Evolutionary conservation across 2,888 invertebrate species (phyloP).

Genomic region (Polyommatus iphigenia): DNA sequence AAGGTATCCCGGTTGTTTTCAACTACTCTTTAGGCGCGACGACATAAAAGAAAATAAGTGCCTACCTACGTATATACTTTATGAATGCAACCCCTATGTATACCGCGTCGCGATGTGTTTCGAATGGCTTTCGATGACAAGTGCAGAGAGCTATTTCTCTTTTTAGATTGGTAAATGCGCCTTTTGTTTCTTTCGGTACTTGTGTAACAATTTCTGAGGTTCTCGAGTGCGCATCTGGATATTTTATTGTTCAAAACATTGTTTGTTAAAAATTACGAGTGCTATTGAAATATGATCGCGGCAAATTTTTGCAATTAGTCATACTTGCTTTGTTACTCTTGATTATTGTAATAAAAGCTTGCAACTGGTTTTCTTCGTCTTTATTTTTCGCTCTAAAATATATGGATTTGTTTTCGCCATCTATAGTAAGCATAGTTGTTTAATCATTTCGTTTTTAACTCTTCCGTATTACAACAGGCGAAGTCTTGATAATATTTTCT

Average conservation of each 20-base stretch:
- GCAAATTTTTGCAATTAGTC: constrained; percentile 33
- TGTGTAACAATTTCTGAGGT: constrained; percentile 53
- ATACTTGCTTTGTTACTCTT: neutral
- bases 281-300: constrained; percentile 25
- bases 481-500: too few relatives aligned
- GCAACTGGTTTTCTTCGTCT: neutral
- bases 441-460: neutral
- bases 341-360: neutral
- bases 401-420: neutral
- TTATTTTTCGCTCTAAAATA: neutral
- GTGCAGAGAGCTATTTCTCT: constrained; percentile 67
- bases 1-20: constrained; percentile 69
- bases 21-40: constrained; percentile 68
- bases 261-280: constrained; percentile 23
- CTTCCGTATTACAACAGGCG: neutral
- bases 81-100: constrained; percentile 58
- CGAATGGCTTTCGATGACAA: constrained; percentile 77
- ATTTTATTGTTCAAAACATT: constrained; percentile 38
- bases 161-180: constrained; percentile 71
- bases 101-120: constrained; percentile 66
- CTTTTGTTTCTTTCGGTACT: constrained; percentile 64
- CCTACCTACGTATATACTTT: constrained; percentile 46
- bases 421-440: neutral
- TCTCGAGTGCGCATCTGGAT: constrained; percentile 45
- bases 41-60: constrained; percentile 66